A percentile compares a stretch with the other conserved stretches of the same genome.
Conservation (phyloP, 2,888 invertebrate genomes). For the Coenonympha arcania region DNA sequence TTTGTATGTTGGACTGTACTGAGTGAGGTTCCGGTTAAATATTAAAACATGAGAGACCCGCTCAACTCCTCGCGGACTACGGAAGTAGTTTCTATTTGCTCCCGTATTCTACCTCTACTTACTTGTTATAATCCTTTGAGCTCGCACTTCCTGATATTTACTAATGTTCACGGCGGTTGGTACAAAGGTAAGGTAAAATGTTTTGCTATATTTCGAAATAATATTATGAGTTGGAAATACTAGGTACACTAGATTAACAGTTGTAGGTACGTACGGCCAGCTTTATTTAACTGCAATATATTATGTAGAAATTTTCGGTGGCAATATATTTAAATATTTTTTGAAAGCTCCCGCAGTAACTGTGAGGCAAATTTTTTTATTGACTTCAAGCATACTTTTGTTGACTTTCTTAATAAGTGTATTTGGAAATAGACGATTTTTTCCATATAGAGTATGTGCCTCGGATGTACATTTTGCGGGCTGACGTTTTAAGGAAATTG, state of each 20-base stretch:
- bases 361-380: too few species aligned
- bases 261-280: too few species aligned
- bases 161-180: slow-evolving; percentile 11
- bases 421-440: too few species aligned
- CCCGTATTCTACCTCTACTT: slow-evolving; percentile 19
- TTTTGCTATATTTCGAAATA: slow-evolving; percentile 10
- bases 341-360: too few species aligned
- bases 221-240: slow-evolving; percentile 1
- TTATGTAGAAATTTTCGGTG: too few species aligned
- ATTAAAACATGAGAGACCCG: slow-evolving; percentile 56
- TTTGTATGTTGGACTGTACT: slow-evolving; percentile 61
- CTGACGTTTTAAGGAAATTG: slow-evolving; percentile 1
- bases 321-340: too few species aligned
- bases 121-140: slow-evolving; percentile 25
- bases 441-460: not conserved
- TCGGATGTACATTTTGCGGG: not conserved
- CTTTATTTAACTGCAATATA: too few species aligned
- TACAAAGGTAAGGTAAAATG: slow-evolving; percentile 12
- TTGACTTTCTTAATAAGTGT: too few species aligned
- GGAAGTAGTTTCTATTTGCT: slow-evolving; percentile 29
- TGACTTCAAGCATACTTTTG: too few species aligned
- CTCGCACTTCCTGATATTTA: slow-evolving; percentile 13
- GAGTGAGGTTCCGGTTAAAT: slow-evolving; percentile 58
- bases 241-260: not conserved
- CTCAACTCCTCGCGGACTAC: slow-evolving; percentile 33